Conservation (phyloP, 2,888 invertebrate genomes). For the Drosophila mimica region DNA sequence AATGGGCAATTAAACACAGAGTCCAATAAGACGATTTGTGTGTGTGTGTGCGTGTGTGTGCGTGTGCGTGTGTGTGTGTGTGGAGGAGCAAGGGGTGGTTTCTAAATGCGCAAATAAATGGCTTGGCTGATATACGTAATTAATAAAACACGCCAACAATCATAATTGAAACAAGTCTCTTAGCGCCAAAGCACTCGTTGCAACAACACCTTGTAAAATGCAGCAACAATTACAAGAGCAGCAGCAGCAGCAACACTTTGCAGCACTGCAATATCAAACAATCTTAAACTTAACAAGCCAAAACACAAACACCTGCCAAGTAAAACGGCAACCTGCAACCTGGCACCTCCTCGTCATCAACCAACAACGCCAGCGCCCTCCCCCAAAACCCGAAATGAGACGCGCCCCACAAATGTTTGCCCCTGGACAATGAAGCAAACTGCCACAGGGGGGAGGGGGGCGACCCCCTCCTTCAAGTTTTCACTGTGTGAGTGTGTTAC, state of each 20-base stretch:
- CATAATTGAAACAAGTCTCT: conserved; percentile 83
- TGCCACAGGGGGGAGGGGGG: conserved; percentile 11
- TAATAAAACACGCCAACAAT: conserved; percentile 82
- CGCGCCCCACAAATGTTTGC: conserved; percentile 54
- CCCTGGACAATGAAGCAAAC: conserved; percentile 55
- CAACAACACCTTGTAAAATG: conserved; percentile 68
- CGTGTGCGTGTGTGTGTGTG: not conserved
- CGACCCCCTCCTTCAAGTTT: not conserved
- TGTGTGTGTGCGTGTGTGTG: not conserved
- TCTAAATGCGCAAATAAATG: conserved; percentile 69
- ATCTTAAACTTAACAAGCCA: conserved; percentile 64
- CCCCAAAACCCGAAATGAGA: conserved; percentile 24
- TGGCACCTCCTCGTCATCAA: conserved; percentile 5
- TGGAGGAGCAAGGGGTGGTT: not conserved
- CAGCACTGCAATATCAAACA: conserved; percentile 61
- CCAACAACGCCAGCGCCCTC: conserved; percentile 26
- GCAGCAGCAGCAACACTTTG: conserved; percentile 18
- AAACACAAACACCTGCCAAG: conserved; percentile 51
- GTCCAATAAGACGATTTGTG: not conserved
- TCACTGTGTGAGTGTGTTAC: conserved; percentile 28
- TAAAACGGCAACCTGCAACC: conserved; percentile 10
- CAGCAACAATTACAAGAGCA: conserved; percentile 34
- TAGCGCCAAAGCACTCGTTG: conserved; percentile 80
- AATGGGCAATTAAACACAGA: conserved; percentile 52
- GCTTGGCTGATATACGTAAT: conserved; percentile 67